Evolutionary conservation across 2,888 invertebrate genomes (phyloP).

Genomic region (Drosophila rubida): DNA sequence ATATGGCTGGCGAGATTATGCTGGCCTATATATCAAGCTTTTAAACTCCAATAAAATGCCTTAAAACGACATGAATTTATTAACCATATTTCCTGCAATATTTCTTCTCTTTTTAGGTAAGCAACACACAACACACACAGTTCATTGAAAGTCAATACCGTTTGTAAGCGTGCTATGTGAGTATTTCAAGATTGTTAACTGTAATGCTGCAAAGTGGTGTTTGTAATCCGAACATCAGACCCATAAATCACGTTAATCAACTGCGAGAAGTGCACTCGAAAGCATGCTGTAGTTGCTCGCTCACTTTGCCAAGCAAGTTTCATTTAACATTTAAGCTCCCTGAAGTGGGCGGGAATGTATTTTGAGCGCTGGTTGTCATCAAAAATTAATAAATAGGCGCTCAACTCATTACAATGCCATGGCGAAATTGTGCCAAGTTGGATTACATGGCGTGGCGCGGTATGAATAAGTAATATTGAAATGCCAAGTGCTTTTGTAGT

Average conservation of each 20-base stretch:
- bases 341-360: constrained; percentile 38
- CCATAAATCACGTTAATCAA: constrained; percentile 38
- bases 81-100: neutral
- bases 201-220: neutral
- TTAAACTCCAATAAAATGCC: neutral
- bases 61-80: neutral
- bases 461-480: constrained; percentile 51
- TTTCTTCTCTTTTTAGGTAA: neutral
- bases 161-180: neutral
- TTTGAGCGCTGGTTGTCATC: constrained; percentile 31
- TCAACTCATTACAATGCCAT: constrained; percentile 32
- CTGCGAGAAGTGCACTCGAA: constrained; percentile 8
- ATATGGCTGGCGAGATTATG: neutral
- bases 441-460: constrained; percentile 2
- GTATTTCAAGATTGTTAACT: neutral
- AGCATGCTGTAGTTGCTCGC: constrained; percentile 35
- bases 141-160: neutral
- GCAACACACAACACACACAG: too few relatives aligned
- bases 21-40: too few relatives aligned
- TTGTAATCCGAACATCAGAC: constrained; percentile 12
- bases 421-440: constrained; percentile 21
- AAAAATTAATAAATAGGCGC: constrained; percentile 54
- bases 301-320: constrained; percentile 3
- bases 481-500: constrained; percentile 25
- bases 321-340: constrained; percentile 21